Percentiles rank a stretch among this genome's conserved stretches.
These are phyloP conservation scores for Grantiella picta DNA, from an alignment of 2,113 vertebrate genomes.

Conservation along the genomic window DNA sequence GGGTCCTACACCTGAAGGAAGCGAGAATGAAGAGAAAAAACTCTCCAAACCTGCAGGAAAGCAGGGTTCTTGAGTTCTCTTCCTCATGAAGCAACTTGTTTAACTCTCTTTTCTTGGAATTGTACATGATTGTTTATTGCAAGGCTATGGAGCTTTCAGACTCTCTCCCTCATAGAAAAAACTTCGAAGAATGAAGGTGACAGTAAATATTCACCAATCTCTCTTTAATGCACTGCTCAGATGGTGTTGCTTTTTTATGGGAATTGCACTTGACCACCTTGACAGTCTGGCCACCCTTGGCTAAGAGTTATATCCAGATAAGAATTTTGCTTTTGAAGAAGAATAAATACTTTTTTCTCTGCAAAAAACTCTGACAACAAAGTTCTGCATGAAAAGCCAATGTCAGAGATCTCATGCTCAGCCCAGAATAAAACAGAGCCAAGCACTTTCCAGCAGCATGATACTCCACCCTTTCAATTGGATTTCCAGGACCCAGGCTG, in stretches of 20 bases:
- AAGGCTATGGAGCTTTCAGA: background rate
- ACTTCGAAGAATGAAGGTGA: background rate
- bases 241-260: background rate
- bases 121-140: background rate
- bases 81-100: background rate
- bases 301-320: background rate
- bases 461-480: background rate
- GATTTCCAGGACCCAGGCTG: background rate
- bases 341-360: background rate
- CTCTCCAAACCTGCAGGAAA: background rate
- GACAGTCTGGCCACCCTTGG: background rate
- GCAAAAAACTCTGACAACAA: background rate
- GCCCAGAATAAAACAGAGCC: background rate
- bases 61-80: background rate
- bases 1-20: background rate
- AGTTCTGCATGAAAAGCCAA: background rate
- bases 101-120: background rate
- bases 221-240: background rate
- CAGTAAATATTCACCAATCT: background rate
- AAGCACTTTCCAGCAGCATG: background rate
- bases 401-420: background rate
- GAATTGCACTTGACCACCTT: background rate
- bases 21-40: background rate
- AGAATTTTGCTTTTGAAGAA: background rate
- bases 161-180: background rate